These are phyloP conservation scores for Epinotia demarniana DNA, from an alignment of 2,888 invertebrate species.

Conservation along the genomic window DNA sequence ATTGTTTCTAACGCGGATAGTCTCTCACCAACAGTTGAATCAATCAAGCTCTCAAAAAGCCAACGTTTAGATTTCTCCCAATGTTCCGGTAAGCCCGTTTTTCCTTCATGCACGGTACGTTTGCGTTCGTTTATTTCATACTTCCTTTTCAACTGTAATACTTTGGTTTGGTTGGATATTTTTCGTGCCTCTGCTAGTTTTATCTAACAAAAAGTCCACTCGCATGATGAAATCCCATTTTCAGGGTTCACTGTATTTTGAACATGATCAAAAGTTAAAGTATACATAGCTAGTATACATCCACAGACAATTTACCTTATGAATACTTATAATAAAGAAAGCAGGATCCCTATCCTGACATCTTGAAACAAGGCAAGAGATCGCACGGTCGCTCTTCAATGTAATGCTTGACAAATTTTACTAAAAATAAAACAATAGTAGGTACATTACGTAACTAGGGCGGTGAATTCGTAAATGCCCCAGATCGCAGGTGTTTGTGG, in stretches of 20 bases:
- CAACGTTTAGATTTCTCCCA: constrained; percentile 28
- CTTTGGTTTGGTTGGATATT: constrained; percentile 42
- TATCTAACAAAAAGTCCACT: constrained; percentile 43
- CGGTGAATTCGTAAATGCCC: too few relatives aligned
- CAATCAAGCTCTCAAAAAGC: constrained; percentile 28
- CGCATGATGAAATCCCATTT: constrained; percentile 40
- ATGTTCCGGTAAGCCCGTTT: constrained; percentile 24
- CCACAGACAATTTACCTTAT: neutral
- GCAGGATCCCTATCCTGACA: too few relatives aligned
- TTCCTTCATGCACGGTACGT: constrained; percentile 15
- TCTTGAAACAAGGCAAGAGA: too few relatives aligned
- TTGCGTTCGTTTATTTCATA: constrained; percentile 38
- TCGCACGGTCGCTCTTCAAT: too few relatives aligned
- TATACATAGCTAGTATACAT: neutral
- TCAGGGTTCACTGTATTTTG: constrained; percentile 32
- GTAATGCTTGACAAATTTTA: too few relatives aligned
- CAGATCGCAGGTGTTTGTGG: too few relatives aligned
- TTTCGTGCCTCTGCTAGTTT: constrained; percentile 36
- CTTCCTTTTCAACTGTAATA: constrained; percentile 42
- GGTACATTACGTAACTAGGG: too few relatives aligned
- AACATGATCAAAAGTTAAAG: constrained; percentile 12
- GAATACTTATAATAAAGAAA: neutral
- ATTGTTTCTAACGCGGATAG: constrained; percentile 13
- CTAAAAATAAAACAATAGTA: too few relatives aligned
- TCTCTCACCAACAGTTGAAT: constrained; percentile 6